A percentile compares a stretch with the other conserved stretches of the same genome.
phyloP scores from a whole-genome alignment of 2,888 invertebrate species.

The Cylloceria caligata region DNA sequence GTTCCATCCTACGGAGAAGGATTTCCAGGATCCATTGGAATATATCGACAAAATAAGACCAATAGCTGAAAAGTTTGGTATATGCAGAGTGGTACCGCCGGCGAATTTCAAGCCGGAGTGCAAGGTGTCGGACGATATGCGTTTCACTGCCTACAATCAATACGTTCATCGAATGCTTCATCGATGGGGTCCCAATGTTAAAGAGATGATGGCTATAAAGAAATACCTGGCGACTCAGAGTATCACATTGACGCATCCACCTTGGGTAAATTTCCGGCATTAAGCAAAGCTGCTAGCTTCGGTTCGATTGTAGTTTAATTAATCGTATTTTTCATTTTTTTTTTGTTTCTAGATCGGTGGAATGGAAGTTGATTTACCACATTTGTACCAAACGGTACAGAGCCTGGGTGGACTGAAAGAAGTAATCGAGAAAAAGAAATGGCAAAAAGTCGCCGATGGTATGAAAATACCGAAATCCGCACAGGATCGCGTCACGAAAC shows the following conservation, averaged over 20 bases:
- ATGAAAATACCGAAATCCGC: constrained; percentile 93
- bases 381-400: constrained; percentile 94
- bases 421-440: constrained; percentile 94
- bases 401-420: constrained; percentile 93
- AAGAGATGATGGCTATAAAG: constrained; percentile 93
- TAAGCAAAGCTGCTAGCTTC: neutral
- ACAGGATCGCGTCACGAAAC: constrained; percentile 91
- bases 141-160: constrained; percentile 95
- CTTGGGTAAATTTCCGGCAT: constrained; percentile 87
- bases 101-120: constrained; percentile 92
- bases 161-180: constrained; percentile 94
- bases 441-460: constrained; percentile 95
- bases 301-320: neutral
- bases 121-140: constrained; percentile 92
- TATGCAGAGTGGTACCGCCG: constrained; percentile 95
- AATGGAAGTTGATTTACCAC: constrained; percentile 95
- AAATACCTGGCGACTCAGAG: constrained; percentile 92
- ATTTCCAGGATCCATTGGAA: constrained; percentile 93
- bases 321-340: constrained; percentile 20
- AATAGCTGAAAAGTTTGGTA: constrained; percentile 92
- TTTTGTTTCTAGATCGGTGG: constrained; percentile 90
- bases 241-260: constrained; percentile 90
- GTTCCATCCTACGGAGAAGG: constrained; percentile 92
- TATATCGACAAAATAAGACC: constrained; percentile 93
- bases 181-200: constrained; percentile 95